Conservation (phyloP, 2,888 invertebrate species). For the Chorisops tibialis region DNA sequence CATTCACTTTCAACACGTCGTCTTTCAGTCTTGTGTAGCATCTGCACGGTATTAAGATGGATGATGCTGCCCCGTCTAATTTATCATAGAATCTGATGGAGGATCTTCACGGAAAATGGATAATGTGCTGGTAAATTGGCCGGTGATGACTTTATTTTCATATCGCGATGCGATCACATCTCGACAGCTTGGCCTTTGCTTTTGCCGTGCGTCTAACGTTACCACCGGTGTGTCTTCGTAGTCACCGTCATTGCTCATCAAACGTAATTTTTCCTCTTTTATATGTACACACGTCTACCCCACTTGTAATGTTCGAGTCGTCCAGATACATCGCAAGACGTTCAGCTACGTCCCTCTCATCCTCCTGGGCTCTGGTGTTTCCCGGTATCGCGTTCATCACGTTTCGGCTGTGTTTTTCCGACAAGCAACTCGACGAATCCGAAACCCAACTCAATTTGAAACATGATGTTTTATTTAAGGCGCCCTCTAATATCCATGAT, state of each 20-base stretch:
- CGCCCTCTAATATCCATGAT: too few species aligned
- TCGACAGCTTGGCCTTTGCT: neutral
- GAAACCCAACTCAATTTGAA: too few species aligned
- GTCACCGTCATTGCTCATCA: neutral
- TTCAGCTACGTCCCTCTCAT: too few species aligned
- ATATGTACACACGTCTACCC: too few species aligned
- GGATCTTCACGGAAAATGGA: conserved; percentile 22
- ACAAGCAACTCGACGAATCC: too few species aligned
- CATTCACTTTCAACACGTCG: conserved; percentile 11
- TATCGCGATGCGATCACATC: conserved; percentile 6
- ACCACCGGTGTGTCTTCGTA: neutral
- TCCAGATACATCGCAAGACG: too few species aligned
- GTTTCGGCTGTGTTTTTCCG: too few species aligned
- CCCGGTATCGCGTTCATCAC: too few species aligned
- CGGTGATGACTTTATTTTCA: conserved; percentile 29
- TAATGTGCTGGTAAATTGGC: conserved; percentile 27
- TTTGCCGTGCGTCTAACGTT: neutral
- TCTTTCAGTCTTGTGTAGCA: conserved; percentile 7
- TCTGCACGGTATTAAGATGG: conserved; percentile 24
- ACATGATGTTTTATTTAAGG: too few species aligned
- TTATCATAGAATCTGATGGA: conserved; percentile 28
- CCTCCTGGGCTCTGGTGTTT: too few species aligned
- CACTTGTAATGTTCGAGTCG: too few species aligned
- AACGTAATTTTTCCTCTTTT: neutral
- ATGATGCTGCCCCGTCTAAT: conserved; percentile 21